A percentile compares a stretch with the other conserved stretches of the same genome.
Conservation (phyloP, 1,140 invertebrate species). For the Aphaenogaster rudis region DNA sequence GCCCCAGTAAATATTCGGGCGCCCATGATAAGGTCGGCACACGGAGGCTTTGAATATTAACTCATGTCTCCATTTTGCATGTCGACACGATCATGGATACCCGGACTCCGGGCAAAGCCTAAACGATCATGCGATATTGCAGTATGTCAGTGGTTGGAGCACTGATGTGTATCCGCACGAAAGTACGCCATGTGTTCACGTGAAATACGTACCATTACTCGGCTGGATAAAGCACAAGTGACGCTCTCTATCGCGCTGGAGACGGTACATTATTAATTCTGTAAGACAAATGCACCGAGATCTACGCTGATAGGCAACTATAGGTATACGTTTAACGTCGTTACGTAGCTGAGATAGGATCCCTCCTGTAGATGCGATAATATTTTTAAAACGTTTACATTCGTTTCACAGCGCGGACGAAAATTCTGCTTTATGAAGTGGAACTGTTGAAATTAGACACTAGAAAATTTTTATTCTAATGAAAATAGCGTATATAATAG, state of each 20-base stretch:
- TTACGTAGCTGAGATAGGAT: not conserved
- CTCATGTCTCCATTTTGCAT: conserved; percentile 54
- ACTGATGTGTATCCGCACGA: conserved; percentile 20
- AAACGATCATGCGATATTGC: conserved; percentile 54
- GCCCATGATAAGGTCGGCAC: conserved; percentile 36
- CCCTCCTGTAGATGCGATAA: not conserved
- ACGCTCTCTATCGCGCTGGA: conserved; percentile 16
- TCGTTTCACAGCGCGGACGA: not conserved
- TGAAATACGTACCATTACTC: conserved; percentile 42
- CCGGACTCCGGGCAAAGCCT: not conserved
- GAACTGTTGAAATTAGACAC: not conserved
- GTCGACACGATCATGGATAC: conserved; percentile 48
- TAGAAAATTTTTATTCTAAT: not conserved
- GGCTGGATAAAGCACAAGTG: conserved; percentile 14
- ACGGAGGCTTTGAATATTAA: conserved; percentile 47
- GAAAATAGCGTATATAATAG: not conserved
- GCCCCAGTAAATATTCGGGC: conserved; percentile 42
- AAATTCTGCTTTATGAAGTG: not conserved
- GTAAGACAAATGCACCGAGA: not conserved
- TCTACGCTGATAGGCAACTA: conserved; percentile 3
- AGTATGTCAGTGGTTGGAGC: conserved; percentile 51
- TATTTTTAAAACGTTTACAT: conserved; percentile 10
- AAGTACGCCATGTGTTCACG: conserved; percentile 32
- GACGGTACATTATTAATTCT: conserved; percentile 35
- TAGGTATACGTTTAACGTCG: not conserved